Conservation (phyloP, 1,140 invertebrate genomes). For the Amphibalanus amphitrite region DNA sequence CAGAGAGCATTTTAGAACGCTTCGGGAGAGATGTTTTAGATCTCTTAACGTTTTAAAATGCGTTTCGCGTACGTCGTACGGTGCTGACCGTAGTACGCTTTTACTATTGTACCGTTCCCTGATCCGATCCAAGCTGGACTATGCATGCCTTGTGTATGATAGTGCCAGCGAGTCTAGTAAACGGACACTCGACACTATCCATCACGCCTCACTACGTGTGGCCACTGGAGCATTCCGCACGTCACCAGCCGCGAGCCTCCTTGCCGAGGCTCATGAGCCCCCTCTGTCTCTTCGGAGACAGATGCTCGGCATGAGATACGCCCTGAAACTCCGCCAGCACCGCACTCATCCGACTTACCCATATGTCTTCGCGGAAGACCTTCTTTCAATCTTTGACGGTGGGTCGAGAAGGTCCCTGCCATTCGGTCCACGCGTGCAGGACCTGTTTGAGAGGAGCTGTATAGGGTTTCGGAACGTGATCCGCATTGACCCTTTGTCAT, state of each 20-base stretch:
- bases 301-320: not conserved
- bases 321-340: not conserved
- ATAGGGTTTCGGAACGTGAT: too few relatives aligned
- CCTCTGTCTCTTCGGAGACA: not conserved
- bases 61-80: not conserved
- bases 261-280: not conserved
- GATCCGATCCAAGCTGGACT: not conserved
- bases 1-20: too few relatives aligned
- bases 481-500: too few relatives aligned
- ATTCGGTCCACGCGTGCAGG: too few relatives aligned
- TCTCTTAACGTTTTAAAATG: not conserved
- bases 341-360: not conserved
- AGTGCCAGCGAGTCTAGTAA: not conserved
- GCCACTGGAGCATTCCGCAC: not conserved
- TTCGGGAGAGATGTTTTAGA: too few relatives aligned
- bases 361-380: not conserved
- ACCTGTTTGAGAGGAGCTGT: too few relatives aligned
- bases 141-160: not conserved
- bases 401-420: constrained; percentile 11
- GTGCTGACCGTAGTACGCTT: not conserved
- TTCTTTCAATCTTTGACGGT: constrained; percentile 4
- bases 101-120: not conserved
- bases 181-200: not conserved
- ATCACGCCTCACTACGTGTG: not conserved
- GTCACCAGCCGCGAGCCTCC: not conserved